Evolutionary conservation across 2,113 vertebrate species (phyloP).

Genomic region (Pteropus alecto): DNA sequence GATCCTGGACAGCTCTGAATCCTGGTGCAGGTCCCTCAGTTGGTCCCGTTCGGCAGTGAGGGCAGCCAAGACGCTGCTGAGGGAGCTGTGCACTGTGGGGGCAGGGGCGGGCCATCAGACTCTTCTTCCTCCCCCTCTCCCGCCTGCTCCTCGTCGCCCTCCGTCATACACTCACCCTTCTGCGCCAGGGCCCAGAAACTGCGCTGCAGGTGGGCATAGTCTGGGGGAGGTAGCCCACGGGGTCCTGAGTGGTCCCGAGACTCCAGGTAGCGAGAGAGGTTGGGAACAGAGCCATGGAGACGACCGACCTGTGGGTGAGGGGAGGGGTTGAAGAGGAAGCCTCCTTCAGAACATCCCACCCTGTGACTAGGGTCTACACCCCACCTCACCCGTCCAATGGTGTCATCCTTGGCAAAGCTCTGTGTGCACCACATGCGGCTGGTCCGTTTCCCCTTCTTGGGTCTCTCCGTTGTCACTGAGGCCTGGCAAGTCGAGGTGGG

Average conservation of each 20-base stretch:
- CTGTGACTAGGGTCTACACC: neutral
- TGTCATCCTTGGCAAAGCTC: constrained; percentile 91
- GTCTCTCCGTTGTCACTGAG: constrained; percentile 84
- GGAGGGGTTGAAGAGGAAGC: neutral
- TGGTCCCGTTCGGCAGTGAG: constrained; percentile 75
- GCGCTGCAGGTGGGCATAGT: constrained; percentile 91
- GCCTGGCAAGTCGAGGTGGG: constrained; percentile 34
- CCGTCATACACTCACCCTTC: constrained; percentile 80
- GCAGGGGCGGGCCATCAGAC: neutral
- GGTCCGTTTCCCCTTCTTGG: constrained; percentile 87
- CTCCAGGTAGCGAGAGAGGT: constrained; percentile 91
- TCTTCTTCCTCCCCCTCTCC: neutral
- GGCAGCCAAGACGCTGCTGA: constrained; percentile 79
- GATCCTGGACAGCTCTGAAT: constrained; percentile 52
- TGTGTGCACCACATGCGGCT: constrained; percentile 88
- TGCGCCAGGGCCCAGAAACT: constrained; percentile 90
- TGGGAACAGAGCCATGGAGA: constrained; percentile 86
- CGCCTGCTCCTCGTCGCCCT: rapidly evolving
- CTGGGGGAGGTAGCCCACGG: constrained; percentile 83
- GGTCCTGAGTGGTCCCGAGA: constrained; percentile 87
- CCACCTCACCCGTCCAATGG: constrained; percentile 86
- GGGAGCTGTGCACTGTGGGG: constrained; percentile 81
- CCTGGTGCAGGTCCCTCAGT: constrained; percentile 75
- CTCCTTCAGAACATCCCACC: neutral
- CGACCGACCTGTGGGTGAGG: constrained; percentile 16